Conservation (phyloP, 1,140 invertebrate genomes). For the Drosophila sp. region DNA sequence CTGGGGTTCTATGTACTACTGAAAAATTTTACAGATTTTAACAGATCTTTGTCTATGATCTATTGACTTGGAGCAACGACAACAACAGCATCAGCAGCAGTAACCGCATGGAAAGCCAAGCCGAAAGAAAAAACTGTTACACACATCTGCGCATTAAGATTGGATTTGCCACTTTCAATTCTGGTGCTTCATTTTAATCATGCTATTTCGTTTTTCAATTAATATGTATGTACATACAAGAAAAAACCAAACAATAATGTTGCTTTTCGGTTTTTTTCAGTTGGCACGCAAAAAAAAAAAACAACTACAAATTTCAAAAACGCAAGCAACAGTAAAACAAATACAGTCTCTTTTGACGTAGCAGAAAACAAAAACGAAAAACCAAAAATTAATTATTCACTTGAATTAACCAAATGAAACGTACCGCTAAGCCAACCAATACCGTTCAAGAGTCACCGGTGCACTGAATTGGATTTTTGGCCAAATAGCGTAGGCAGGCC, state of each 20-base stretch:
- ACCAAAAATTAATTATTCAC: constrained; percentile 32
- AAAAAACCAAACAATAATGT: constrained; percentile 23
- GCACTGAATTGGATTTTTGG: constrained; percentile 71
- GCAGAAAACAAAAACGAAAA: constrained; percentile 1
- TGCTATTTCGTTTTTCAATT: constrained; percentile 40
- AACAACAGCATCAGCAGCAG: constrained; percentile 24
- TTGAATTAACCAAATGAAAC: constrained; percentile 18
- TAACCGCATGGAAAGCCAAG: constrained; percentile 52
- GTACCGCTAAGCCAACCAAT: constrained; percentile 71
- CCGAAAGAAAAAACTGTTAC: constrained; percentile 76
- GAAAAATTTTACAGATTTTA: constrained; percentile 61
- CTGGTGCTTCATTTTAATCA: constrained; percentile 27
- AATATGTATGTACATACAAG: constrained; percentile 19
- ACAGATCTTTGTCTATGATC: constrained; percentile 48
- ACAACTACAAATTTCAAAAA: constrained; percentile 17
- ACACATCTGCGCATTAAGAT: constrained; percentile 77
- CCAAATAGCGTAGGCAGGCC: constrained; percentile 65
- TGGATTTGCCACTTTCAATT: constrained; percentile 71
- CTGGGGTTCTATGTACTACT: constrained; percentile 21
- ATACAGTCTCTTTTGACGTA: constrained; percentile 12
- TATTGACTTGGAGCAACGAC: constrained; percentile 39
- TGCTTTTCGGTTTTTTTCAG: constrained; percentile 24
- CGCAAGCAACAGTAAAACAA: constrained; percentile 19
- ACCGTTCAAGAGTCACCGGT: constrained; percentile 82
- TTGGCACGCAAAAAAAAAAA: constrained; percentile 48